Conservation (phyloP, 2,888 invertebrate genomes). For the Eupithecia abbreviata region DNA sequence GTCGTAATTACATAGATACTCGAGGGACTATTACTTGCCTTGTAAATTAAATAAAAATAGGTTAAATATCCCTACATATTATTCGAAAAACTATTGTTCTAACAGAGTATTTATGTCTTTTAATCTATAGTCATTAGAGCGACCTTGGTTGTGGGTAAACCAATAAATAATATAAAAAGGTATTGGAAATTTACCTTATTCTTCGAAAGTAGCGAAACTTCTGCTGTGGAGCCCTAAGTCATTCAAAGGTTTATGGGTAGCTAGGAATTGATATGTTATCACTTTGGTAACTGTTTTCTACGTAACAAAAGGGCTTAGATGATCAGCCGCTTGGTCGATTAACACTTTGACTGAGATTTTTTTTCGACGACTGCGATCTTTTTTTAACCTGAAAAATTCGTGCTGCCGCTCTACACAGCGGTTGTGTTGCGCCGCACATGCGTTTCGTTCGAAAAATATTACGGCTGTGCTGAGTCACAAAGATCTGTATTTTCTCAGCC, state of each 20-base stretch:
- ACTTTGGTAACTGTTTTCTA: not conserved
- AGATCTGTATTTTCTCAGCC: too few species aligned
- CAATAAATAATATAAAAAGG: not conserved
- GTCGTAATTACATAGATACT: constrained; percentile 4
- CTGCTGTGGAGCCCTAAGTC: too few species aligned
- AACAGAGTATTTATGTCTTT: not conserved
- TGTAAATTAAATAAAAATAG: not conserved
- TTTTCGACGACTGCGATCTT: too few species aligned
- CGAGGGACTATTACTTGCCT: constrained; percentile 2
- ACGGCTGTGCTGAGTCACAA: too few species aligned
- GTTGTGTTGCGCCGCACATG: too few species aligned
- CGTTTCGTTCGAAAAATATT: too few species aligned
- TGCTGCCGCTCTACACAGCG: too few species aligned
- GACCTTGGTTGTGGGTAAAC: not conserved
- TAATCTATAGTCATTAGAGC: not conserved
- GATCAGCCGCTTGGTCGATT: too few species aligned
- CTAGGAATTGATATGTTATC: not conserved
- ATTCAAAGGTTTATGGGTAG: not conserved
- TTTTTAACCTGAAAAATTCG: too few species aligned
- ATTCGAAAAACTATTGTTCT: not conserved
- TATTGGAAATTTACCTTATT: not conserved
- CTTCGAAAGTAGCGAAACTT: not conserved
- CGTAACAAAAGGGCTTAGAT: not conserved
- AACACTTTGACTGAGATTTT: too few species aligned
- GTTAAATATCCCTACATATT: not conserved